phyloP scores from a whole-genome alignment of 2,113 vertebrate species.

The Seriola quinqueradiata region DNA sequence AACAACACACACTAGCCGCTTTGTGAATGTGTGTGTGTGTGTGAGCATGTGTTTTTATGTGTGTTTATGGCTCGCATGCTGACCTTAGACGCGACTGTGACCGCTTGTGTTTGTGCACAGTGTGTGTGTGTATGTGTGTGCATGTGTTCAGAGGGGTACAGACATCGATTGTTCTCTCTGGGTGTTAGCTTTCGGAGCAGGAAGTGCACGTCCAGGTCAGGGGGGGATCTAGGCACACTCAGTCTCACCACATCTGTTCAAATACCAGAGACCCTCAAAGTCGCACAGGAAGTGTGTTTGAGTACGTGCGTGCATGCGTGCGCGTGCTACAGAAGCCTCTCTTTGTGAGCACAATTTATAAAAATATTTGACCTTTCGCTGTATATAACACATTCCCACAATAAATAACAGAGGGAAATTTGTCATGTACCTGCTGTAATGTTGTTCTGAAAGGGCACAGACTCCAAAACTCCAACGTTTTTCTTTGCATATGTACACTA shows the following conservation, averaged over 20 bases:
- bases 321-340: conserved; percentile 48
- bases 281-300: conserved; percentile 76
- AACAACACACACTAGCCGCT: conserved; percentile 54
- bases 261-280: conserved; percentile 81
- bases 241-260: conserved; percentile 86
- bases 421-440: conserved; percentile 40
- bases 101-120: conserved; percentile 25
- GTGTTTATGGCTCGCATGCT: conserved; percentile 52
- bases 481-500: not conserved
- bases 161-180: conserved; percentile 84
- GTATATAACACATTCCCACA: conserved; percentile 48
- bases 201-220: conserved; percentile 85
- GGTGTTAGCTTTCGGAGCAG: conserved; percentile 83
- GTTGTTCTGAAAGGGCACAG: conserved; percentile 21
- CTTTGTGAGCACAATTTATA: conserved; percentile 65
- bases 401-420: conserved; percentile 40
- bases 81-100: conserved; percentile 40
- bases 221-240: conserved; percentile 74
- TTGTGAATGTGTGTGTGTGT: conserved; percentile 26
- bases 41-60: conserved; percentile 28
- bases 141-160: conserved; percentile 73
- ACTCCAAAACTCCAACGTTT: not conserved
- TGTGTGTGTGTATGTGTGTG: conserved; percentile 37
- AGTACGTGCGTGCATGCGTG: conserved; percentile 10
- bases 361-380: conserved; percentile 67